Evolutionary conservation across 2,113 vertebrate species (phyloP), one percentile per base, ranked within the genome.

Genomic region (Mugil cephalus): DNA sequence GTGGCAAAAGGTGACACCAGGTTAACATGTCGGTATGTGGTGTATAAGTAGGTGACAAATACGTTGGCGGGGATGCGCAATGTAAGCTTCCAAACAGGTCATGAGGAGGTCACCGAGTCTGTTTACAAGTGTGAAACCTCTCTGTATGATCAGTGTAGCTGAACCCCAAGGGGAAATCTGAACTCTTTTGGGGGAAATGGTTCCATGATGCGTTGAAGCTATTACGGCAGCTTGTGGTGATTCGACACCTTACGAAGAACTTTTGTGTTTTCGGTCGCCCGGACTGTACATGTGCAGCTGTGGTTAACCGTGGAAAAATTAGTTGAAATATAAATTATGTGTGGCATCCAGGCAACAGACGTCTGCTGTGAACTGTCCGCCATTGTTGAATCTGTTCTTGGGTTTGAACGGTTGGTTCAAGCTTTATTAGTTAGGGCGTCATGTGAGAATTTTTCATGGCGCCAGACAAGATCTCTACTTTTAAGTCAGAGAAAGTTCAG

Each of bases 1-100:
- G 45, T 64, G 48, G 30, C 18, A 69, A 50, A 55, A 38, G 52
- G 72, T 70, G 65, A 61, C 64, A 55, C 5, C 0, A 40, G 48
- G 65, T 60, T 53, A 73, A 35, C 35, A 34, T 18, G n/a, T 71
- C 24, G 5, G 24, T 5, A 30, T n/a, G n/a, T n/a, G n/a, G n/a
- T n/a, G n/a, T n/a, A n/a, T n/a, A n/a, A n/a, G n/a, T n/a, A n/a
- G n/a, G n/a, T n/a, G n/a, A n/a, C n/a, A n/a, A n/a, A n/a, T n/a
- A n/a, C n/a, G n/a, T n/a, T n/a, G n/a, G n/a, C n/a, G n/a, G n/a
- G n/a, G n/a, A n/a, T n/a, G n/a, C n/a, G n/a, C n/a, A n/a, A n/a
- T n/a, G n/a, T n/a, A 24, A 11, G 35, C n/a, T 30, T 46, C 64
- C 18, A 15, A 18, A 47, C 4, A 3, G 39, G 3, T 17, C 36